Percentiles rank a stretch among this genome's conserved stretches.
Evolutionary conservation across 1,140 invertebrate genomes (phyloP).

Genomic region (Lordiphosa mommai): DNA sequence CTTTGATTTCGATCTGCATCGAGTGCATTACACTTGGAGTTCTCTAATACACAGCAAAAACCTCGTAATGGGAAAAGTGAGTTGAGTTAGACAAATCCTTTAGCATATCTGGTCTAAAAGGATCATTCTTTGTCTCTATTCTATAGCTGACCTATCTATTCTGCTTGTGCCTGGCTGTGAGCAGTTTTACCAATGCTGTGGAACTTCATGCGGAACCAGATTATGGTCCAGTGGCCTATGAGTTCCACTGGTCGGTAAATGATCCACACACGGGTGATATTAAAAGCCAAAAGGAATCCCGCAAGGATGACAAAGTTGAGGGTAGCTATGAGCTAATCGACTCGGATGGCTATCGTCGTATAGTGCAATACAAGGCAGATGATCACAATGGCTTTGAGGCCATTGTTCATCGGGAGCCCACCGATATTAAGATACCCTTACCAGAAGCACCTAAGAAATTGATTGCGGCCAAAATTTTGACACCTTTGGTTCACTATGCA

Average conservation of each 20-base stretch:
- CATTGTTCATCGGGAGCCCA: slow-evolving; percentile 82
- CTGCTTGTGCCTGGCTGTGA: slow-evolving; percentile 37
- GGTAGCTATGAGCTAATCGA: slow-evolving; percentile 83
- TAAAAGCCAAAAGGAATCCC: slow-evolving; percentile 83
- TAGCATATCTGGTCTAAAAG: not conserved
- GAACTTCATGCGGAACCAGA: slow-evolving; percentile 55
- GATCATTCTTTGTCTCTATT: not conserved
- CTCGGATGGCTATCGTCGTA: slow-evolving; percentile 85
- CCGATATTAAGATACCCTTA: slow-evolving; percentile 79
- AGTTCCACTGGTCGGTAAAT: slow-evolving; percentile 82
- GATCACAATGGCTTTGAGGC: slow-evolving; percentile 87
- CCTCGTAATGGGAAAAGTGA: slow-evolving; percentile 57
- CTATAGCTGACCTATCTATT: slow-evolving; percentile 48
- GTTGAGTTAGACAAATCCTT: slow-evolving; percentile 8
- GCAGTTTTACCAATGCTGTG: slow-evolving; percentile 24
- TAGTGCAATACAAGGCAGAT: slow-evolving; percentile 88
- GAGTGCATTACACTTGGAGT: slow-evolving; percentile 48
- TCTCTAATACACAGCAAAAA: slow-evolving; percentile 12
- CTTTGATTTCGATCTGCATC: slow-evolving; percentile 48
- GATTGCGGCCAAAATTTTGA: slow-evolving; percentile 56
- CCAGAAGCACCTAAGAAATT: slow-evolving; percentile 78
- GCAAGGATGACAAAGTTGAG: slow-evolving; percentile 83
- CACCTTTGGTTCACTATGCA: slow-evolving; percentile 54
- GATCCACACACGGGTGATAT: slow-evolving; percentile 82
- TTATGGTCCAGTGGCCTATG: slow-evolving; percentile 79